Percentiles rank a stretch among this genome's conserved stretches.
phyloP scores from a whole-genome alignment of 35 echinoderm and acorn worm species.

The Ophiothrix spiculata region DNA sequence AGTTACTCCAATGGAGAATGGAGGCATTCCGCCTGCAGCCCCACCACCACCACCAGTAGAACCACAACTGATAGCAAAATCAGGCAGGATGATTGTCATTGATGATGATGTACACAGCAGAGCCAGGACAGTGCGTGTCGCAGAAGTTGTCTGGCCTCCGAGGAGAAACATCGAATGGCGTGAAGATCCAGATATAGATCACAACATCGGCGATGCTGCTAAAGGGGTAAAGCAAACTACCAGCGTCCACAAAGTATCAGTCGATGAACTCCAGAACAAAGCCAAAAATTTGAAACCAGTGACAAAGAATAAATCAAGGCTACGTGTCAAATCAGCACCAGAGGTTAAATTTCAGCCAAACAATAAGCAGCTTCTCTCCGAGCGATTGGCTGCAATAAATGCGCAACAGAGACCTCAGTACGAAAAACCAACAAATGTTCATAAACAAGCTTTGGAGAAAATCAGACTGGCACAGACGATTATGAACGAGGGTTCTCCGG shows the following conservation, averaged over 20 bases:
- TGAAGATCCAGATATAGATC: neutral
- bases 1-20: neutral
- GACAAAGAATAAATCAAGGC: neutral
- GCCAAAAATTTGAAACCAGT: neutral
- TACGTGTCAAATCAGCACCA: neutral
- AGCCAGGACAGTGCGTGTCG: conserved; percentile 33
- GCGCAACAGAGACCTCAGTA: conserved; percentile 10
- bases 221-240: neutral
- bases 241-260: neutral
- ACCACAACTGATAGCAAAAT: neutral
- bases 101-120: neutral
- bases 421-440: neutral
- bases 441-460: neutral
- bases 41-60: neutral
- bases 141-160: conserved; percentile 49
- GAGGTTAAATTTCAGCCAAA: neutral
- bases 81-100: neutral
- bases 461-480: neutral
- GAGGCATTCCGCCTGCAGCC: neutral
- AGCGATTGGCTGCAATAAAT: neutral
- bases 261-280: neutral
- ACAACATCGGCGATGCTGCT: neutral
- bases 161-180: neutral
- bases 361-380: conserved; percentile 5
- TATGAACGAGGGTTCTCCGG: neutral